Evolutionary conservation across 2,797 vertebrate genomes (phyloP).

Genomic region (Pteronotus mesoamericanus): DNA sequence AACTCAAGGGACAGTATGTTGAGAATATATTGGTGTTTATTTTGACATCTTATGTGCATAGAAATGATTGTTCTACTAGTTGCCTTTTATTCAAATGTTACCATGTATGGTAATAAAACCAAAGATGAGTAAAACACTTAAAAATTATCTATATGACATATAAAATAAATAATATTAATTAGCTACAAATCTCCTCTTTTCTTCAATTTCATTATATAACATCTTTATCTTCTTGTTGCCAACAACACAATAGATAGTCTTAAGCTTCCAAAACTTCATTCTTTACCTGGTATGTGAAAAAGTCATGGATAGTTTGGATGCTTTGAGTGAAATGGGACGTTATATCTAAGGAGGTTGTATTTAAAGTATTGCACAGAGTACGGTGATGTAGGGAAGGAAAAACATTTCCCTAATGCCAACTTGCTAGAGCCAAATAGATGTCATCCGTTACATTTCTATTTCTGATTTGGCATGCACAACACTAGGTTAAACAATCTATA

Average conservation of each 20-base stretch:
- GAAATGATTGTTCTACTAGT: background rate
- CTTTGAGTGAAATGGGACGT: background rate
- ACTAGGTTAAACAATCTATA: background rate
- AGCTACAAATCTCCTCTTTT: background rate
- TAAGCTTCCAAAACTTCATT: background rate
- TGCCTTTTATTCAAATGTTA: background rate
- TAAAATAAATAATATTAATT: background rate
- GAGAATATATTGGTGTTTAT: background rate
- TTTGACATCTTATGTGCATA: background rate
- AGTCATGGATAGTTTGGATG: background rate
- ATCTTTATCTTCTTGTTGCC: background rate
- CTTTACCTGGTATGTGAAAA: background rate
- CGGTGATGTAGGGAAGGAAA: background rate
- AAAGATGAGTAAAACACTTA: background rate
- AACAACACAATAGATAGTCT: background rate
- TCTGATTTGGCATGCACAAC: background rate
- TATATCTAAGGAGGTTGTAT: background rate
- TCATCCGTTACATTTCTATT: background rate
- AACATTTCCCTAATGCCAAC: background rate
- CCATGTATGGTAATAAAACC: background rate
- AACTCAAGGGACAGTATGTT: background rate
- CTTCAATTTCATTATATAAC: background rate
- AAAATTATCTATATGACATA: background rate
- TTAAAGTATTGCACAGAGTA: background rate
- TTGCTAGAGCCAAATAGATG: background rate